These are phyloP conservation scores for Eulemur rufifrons DNA, from an alignment of 2,113 vertebrate species.

Conservation along the genomic window DNA sequence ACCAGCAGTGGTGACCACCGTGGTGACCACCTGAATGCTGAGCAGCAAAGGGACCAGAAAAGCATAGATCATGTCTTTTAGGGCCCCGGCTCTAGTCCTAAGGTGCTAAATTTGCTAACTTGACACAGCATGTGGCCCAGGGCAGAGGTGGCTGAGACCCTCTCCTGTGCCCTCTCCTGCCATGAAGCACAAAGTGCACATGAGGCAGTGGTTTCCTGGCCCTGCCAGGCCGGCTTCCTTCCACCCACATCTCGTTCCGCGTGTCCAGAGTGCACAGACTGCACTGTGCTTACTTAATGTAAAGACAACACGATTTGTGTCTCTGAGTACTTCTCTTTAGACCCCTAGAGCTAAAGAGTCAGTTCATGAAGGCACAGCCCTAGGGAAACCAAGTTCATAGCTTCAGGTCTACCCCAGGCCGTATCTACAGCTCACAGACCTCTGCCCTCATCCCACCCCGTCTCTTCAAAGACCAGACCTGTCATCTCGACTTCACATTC, in stretches of 20 bases:
- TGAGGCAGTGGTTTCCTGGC: not conserved
- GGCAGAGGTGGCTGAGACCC: constrained; percentile 1
- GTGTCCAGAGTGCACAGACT: not conserved
- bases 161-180: constrained; percentile 43
- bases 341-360: not conserved
- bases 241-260: not conserved
- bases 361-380: not conserved
- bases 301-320: not conserved
- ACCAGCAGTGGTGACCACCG: not conserved
- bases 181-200: not conserved
- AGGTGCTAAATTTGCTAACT: not conserved
- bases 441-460: not conserved
- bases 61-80: not conserved
- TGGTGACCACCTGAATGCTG: constrained; percentile 14
- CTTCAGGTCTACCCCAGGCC: not conserved
- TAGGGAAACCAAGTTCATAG: not conserved
- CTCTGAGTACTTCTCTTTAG: not conserved
- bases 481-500: not conserved
- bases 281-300: not conserved
- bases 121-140: not conserved
- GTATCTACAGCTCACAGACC: not conserved
- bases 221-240: not conserved
- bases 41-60: constrained; percentile 20
- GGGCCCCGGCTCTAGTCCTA: not conserved
- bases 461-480: not conserved